Conservation (phyloP, 1,140 invertebrate genomes). For the Trichonephila clavipes region DNA sequence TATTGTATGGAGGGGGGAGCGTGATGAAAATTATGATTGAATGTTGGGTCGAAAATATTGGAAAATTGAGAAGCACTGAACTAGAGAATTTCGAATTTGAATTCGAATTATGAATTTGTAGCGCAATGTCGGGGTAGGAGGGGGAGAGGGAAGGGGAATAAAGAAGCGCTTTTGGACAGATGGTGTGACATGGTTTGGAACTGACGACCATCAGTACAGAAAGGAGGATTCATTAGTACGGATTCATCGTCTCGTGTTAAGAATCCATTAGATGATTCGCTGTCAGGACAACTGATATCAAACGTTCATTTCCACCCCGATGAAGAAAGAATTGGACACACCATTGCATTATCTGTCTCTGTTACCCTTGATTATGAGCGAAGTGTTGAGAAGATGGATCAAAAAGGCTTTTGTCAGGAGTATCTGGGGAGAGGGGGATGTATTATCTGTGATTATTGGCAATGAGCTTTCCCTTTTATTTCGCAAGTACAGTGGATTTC, state of each 20-base stretch:
- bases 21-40: too few species aligned
- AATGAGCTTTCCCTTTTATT: too few species aligned
- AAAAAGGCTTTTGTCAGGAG: not conserved
- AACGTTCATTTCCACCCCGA: not conserved
- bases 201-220: not conserved
- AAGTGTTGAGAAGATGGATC: too few species aligned
- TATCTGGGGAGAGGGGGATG: not conserved
- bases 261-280: slow-evolving; percentile 13
- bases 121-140: not conserved
- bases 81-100: too few species aligned
- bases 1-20: too few species aligned
- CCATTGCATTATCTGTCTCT: not conserved
- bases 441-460: not conserved
- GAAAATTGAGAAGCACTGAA: too few species aligned
- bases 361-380: not conserved
- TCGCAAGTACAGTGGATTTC: too few species aligned
- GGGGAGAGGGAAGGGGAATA: not conserved
- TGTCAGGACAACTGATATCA: not conserved
- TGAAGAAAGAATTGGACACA: not conserved
- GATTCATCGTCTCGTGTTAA: not conserved
- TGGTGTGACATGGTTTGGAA: not conserved
- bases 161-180: not conserved
- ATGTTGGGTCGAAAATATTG: too few species aligned
- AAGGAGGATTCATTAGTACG: not conserved
- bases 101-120: not conserved